Percentiles rank a stretch among this genome's conserved stretches.
phyloP scores from a whole-genome alignment of 1,140 invertebrate species.

The Medauroidea extradentata region DNA sequence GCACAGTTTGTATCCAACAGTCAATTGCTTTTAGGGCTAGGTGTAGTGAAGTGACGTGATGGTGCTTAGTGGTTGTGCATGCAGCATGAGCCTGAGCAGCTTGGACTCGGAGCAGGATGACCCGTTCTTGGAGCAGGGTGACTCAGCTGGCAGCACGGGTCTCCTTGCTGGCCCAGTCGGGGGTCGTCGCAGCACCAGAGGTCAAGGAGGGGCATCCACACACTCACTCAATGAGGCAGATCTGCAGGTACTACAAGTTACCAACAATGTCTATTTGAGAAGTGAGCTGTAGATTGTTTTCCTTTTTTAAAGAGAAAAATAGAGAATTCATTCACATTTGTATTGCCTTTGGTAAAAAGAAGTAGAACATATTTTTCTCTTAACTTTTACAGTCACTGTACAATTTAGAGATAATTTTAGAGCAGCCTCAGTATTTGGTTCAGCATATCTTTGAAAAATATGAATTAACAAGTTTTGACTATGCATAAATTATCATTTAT shows the following conservation, averaged over 20 bases:
- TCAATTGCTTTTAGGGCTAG: too few relatives aligned
- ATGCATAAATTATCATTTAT: too few relatives aligned
- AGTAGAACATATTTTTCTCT: too few relatives aligned
- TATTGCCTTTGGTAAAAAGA: too few relatives aligned
- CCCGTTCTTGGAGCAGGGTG: slow-evolving; percentile 46
- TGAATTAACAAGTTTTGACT: too few relatives aligned
- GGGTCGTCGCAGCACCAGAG: slow-evolving; percentile 35
- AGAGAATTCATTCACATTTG: too few relatives aligned
- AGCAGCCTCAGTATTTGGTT: too few relatives aligned
- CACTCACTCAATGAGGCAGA: slow-evolving; percentile 83
- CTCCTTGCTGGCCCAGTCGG: slow-evolving; percentile 24
- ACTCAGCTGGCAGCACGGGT: slow-evolving; percentile 44
- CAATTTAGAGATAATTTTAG: too few relatives aligned
- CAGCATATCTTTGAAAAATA: too few relatives aligned
- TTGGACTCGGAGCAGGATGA: slow-evolving; percentile 68
- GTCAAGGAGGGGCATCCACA: slow-evolving; percentile 63
- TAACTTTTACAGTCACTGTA: too few relatives aligned
- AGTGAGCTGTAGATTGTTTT: neutral
- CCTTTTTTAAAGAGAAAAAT: too few relatives aligned
- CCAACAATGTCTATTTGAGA: neutral
- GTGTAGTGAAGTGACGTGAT: neutral
- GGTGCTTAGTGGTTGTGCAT: slow-evolving; percentile 11
- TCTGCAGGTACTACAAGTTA: slow-evolving; percentile 58
- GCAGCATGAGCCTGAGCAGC: slow-evolving; percentile 64
- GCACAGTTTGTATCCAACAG: neutral